Percentiles rank a stretch among this genome's conserved stretches.
These are phyloP conservation scores for Euura saliciscinereae DNA, from an alignment of 1,140 invertebrate species.

Conservation along the genomic window DNA sequence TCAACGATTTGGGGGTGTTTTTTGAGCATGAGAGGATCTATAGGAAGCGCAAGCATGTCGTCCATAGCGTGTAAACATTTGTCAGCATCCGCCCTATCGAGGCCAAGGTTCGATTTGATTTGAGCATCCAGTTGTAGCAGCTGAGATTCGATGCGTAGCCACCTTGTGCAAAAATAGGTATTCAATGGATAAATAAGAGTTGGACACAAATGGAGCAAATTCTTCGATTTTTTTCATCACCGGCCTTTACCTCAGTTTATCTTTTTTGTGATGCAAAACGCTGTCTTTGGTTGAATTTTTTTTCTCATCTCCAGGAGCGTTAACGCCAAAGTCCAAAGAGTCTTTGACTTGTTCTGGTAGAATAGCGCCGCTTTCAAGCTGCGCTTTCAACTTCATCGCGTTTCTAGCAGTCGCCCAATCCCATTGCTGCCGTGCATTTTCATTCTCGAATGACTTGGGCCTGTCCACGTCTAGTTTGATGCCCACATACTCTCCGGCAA, in stretches of 20 bases:
- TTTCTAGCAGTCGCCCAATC: slow-evolving; percentile 64
- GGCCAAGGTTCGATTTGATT: slow-evolving; percentile 71
- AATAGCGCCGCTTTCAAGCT: slow-evolving; percentile 67
- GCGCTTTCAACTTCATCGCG: slow-evolving; percentile 63
- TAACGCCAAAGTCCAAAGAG: slow-evolving; percentile 63
- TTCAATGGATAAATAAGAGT: background rate
- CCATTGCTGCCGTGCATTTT: slow-evolving; percentile 65
- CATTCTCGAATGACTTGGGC: slow-evolving; percentile 55
- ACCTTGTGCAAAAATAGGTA: slow-evolving; percentile 49
- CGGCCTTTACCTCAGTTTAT: slow-evolving; percentile 43
- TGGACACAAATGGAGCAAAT: no score
- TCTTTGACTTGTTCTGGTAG: slow-evolving; percentile 64
- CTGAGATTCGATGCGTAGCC: slow-evolving; percentile 72
- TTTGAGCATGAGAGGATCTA: slow-evolving; percentile 81
- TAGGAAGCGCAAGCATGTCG: slow-evolving; percentile 66
- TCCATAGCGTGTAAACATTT: slow-evolving; percentile 67
- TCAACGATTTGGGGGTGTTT: slow-evolving; percentile 85
- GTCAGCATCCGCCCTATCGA: slow-evolving; percentile 71
- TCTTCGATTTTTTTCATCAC: background rate
- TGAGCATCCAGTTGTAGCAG: slow-evolving; percentile 75
- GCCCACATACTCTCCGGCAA: slow-evolving; percentile 64
- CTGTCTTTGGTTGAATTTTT: slow-evolving; percentile 50
- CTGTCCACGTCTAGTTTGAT: slow-evolving; percentile 63
- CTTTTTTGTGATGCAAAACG: slow-evolving; percentile 40
- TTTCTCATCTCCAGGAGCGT: slow-evolving; percentile 61